These are phyloP conservation scores for Epinotia brunnichana DNA, from an alignment of 2,888 invertebrate genomes.

Conservation along the genomic window DNA sequence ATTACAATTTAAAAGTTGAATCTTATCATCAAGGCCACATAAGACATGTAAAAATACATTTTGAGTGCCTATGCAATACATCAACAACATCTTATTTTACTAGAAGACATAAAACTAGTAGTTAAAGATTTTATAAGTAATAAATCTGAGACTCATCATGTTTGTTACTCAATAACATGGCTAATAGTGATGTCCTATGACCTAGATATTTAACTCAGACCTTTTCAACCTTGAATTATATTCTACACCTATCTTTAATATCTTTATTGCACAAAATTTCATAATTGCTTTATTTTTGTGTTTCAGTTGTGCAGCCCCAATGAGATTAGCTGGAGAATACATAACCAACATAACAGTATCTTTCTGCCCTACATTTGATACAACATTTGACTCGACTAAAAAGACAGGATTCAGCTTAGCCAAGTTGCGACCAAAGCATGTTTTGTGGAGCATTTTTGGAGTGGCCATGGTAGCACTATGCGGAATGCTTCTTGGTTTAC, in stretches of 20 bases:
- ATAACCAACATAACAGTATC: conserved; percentile 73
- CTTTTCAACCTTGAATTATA: conserved; percentile 16
- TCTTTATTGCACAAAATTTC: conserved; percentile 11
- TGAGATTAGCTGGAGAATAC: conserved; percentile 70
- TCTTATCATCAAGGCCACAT: neutral
- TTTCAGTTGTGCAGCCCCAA: conserved; percentile 79
- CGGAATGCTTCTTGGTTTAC: conserved; percentile 72
- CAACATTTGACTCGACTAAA: conserved; percentile 58
- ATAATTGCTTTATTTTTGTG: conserved; percentile 20
- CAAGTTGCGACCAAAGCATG: conserved; percentile 72
- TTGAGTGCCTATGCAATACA: neutral
- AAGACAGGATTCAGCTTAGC: conserved; percentile 60
- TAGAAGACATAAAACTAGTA: conserved; percentile 24
- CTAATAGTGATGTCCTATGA: conserved; percentile 6
- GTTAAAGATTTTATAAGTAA: conserved; percentile 26
- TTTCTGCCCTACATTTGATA: conserved; percentile 73
- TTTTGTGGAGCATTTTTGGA: conserved; percentile 76
- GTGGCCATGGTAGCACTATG: conserved; percentile 68
- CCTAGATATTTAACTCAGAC: conserved; percentile 5
- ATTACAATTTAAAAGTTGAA: neutral
- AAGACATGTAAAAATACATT: neutral
- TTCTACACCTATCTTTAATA: neutral
- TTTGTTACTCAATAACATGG: conserved; percentile 21
- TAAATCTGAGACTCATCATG: conserved; percentile 19
- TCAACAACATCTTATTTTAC: conserved; percentile 13